phyloP scores from a whole-genome alignment of 2,888 invertebrate genomes.

The Cheilosia urbana region DNA sequence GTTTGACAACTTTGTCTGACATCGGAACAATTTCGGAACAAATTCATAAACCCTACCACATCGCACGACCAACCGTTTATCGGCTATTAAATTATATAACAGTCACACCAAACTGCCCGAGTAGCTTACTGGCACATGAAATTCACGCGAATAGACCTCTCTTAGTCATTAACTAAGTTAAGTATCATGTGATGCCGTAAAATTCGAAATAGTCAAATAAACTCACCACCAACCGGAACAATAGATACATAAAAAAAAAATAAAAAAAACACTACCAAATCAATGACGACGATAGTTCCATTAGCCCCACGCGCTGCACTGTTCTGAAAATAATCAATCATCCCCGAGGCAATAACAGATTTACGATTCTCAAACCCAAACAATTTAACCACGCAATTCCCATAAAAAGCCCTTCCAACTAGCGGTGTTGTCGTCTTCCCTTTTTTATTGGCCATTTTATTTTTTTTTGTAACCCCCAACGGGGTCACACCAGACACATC shows the following conservation, averaged over 20 bases:
- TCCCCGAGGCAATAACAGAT: conserved; percentile 49
- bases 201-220: conserved; percentile 12
- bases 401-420: conserved; percentile 13
- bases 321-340: conserved; percentile 20
- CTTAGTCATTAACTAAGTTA: background rate
- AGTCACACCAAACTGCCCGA: no score
- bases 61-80: no score
- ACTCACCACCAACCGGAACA: conserved; percentile 1
- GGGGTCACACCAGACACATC: background rate
- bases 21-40: no score
- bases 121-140: background rate
- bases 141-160: background rate
- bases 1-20: no score
- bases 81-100: no score
- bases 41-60: no score
- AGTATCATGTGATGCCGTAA: conserved; percentile 16
- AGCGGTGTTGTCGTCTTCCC: background rate
- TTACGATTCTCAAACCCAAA: conserved; percentile 50
- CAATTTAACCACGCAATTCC: conserved; percentile 30
- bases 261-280: conserved; percentile 11
- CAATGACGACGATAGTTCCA: conserved; percentile 20
- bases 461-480: conserved; percentile 5
- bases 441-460: conserved; percentile 14
- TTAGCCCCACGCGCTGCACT: background rate
- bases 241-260: background rate